A percentile compares a stretch with the other conserved stretches of the same genome.
phyloP scores from a whole-genome alignment of 2,113 vertebrate species.

The Ciconia maguari region DNA sequence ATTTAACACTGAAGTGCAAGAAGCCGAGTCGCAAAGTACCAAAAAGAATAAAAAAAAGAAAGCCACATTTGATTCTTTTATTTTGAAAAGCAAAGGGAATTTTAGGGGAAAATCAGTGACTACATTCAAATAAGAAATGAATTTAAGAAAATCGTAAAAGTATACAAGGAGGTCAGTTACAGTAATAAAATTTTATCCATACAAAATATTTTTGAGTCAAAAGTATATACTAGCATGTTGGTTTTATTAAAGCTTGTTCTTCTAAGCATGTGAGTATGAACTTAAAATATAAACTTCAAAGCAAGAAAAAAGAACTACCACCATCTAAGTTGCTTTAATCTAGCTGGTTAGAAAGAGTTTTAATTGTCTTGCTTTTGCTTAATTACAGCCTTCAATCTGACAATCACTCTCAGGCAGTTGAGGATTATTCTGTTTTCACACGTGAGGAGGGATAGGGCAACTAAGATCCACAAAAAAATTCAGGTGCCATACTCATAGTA shows the following conservation, averaged over 20 bases:
- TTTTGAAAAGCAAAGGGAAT: not conserved
- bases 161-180: not conserved
- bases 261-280: not conserved
- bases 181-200: not conserved
- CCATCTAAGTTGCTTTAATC: not conserved
- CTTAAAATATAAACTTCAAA: slow-evolving; percentile 16
- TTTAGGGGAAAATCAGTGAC: not conserved
- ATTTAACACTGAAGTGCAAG: not conserved
- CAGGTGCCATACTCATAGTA: not conserved
- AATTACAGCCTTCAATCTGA: slow-evolving; percentile 4
- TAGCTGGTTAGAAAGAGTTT: not conserved
- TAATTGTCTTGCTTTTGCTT: not conserved
- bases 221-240: not conserved
- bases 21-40: not conserved
- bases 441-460: not conserved
- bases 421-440: not conserved
- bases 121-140: not conserved
- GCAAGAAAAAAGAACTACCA: not conserved
- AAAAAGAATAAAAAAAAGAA: not conserved
- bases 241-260: not conserved
- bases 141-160: not conserved
- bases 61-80: not conserved
- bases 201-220: not conserved
- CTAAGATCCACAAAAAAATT: not conserved
- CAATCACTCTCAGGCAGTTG: not conserved